Base-by-base conservation (phyloP, 2,113 vertebrate genomes). In the Petromus typicus region DNA sequence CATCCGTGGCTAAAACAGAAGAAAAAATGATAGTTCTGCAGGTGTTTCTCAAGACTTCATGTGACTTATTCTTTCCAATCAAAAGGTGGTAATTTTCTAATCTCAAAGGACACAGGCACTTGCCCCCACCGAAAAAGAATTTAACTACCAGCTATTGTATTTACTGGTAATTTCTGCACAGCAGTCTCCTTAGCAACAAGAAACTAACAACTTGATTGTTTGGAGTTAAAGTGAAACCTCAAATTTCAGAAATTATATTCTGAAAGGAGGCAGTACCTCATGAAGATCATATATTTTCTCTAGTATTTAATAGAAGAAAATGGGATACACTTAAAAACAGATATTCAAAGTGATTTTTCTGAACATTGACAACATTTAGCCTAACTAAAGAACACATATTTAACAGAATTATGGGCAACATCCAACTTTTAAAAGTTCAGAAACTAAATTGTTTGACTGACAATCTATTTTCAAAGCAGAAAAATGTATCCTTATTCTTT, bases 71-170 rank as follows among this genome's bases (percentile, higher is more conserved):
- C 69, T 92, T 97, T 93, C 95, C 93, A 95, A 94, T 95, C 80
- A 90, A 94, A 94, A 90, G 59, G 40, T 96, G 93, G 18, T 63
- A 90, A 95, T 94, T 97, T 91, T 96, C 87, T 96, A 93, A 94
- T 91, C 87, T 93, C 89, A 92, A 97, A 94, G 48, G 45, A 93
- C 37, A 91, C 40, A 96, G 92, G 73, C 23, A 94, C 25, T 94
- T 97, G 23, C 27, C 30, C 48, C 43, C 43, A 87, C 56, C 56
- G 90, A 97, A 91, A 64, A 96, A 89, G 61, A 87, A n/a, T 90
- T 71, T 97, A 97, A 91, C 66, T 93, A 96, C 69, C 61, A 90
- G 75, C 89, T 83, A 79, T 91, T 90, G 16, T 96, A 59, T 88
- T 95, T 93, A 82, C 63, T 90, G 23, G 89, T 86, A 64, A 95